phyloP scores from a whole-genome alignment of 2,888 invertebrate species.

The Orthonevra nobilis region DNA sequence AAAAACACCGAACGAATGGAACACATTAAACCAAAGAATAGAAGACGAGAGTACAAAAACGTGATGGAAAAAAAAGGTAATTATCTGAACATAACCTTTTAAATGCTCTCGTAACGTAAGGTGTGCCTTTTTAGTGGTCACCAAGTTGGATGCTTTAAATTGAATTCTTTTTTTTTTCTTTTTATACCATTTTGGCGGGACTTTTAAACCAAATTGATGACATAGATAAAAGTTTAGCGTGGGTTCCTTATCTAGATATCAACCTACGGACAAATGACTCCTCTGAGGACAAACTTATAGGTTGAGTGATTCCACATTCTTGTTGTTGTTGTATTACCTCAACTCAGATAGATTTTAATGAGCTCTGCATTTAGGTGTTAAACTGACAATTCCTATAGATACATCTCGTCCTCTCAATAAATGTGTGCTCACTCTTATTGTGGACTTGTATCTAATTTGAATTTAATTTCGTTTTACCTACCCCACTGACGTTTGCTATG shows the following conservation, averaged over 20 bases:
- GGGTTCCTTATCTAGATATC: constrained; percentile 62
- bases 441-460: constrained; percentile 50
- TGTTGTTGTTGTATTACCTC: not conserved
- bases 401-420: constrained; percentile 23
- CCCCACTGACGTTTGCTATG: too few species aligned
- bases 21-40: constrained; percentile 30
- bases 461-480: constrained; percentile 64
- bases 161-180: too few species aligned
- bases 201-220: constrained; percentile 67
- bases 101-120: constrained; percentile 59
- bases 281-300: constrained; percentile 17
- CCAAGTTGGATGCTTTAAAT: constrained; percentile 26
- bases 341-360: constrained; percentile 53
- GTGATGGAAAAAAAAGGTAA: constrained; percentile 24
- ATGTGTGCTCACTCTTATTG: not conserved
- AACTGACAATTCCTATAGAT: constrained; percentile 62
- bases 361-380: constrained; percentile 60
- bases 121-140: constrained; percentile 14
- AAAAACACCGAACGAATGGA: constrained; percentile 45
- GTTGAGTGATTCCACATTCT: constrained; percentile 61
- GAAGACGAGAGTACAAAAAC: not conserved
- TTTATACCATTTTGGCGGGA: constrained; percentile 69
- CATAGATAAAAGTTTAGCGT: constrained; percentile 70
- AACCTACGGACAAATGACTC: constrained; percentile 49
- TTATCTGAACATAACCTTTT: constrained; percentile 68